Base-by-base conservation (phyloP, 1,140 invertebrate species). In the Reticulitermes speratus region DNA sequence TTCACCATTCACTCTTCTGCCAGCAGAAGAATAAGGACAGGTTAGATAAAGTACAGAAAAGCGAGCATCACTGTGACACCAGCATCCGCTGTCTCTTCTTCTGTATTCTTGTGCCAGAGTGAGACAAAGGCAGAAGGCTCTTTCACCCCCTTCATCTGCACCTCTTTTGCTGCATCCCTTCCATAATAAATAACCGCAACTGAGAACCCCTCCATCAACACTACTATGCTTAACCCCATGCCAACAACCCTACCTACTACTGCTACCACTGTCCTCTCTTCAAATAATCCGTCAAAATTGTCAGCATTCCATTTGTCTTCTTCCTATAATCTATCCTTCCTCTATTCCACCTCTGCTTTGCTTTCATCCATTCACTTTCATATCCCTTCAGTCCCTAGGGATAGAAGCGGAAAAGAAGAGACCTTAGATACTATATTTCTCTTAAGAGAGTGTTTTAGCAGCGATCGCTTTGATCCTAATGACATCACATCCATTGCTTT, bases 171-270 rank as follows among this genome's bases (percentile, higher is more conserved):
- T 75, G 25, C 65, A 55, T 30, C 65, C 7, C 65, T 75, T n/a
- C 65, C 65, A 75, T 75, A 25, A 75, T 75, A 75, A 75, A 75
- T 75, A 75, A 75, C 65, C 65, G 14, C 65, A 75, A 75, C 65
- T 25, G 65, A 14, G n/a, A 30, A 30, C 25, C n/a, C 25, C n/a
- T 30, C 65, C 25, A n/a, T 75, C 65, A 75, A 75, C 65, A 75
- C 65, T 30, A 30, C 65, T 75, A 30, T 75, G 25, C 65, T 75
- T 75, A 75, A 25, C 65, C 65, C n/a, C 65, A 75, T 6, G 25
- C 25, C 25, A 75, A 30, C 65, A 23, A 23, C 65, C 25, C 14
- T 6, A 75, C 3, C 65, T 75, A 75, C 0, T n/a, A 30, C n/a
- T 8, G n/a, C 25, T 75, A 75, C 25, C n/a, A 75, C 65, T 30